These are phyloP conservation scores for Agapostemon virescens DNA, from an alignment of 2,888 invertebrate genomes.

Conservation along the genomic window DNA sequence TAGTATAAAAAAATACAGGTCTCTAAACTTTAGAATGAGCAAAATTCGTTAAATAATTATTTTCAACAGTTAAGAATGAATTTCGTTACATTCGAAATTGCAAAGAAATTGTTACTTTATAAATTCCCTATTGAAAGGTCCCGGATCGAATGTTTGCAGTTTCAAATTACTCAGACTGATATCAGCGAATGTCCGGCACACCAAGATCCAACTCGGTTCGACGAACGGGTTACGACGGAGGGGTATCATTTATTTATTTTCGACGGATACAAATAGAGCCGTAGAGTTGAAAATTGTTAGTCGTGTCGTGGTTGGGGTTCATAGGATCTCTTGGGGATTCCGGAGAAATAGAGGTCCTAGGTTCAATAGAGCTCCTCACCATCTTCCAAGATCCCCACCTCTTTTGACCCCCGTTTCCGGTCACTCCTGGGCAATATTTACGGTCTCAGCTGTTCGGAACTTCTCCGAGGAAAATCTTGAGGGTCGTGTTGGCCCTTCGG, in stretches of 20 bases:
- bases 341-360: not conserved
- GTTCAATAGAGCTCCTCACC: constrained; percentile 5
- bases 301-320: not conserved
- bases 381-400: not conserved
- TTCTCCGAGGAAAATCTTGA: not conserved
- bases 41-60: no score
- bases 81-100: no score
- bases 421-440: not conserved
- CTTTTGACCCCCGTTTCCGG: not conserved
- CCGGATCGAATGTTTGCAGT: no score
- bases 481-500: not conserved
- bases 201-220: not conserved
- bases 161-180: not conserved
- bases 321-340: not conserved
- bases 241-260: not conserved
- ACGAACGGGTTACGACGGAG: not conserved
- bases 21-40: no score
- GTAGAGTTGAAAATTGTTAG: constrained; percentile 9
- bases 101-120: no score
- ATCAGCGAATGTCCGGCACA: not conserved
- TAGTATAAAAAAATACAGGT: no score
- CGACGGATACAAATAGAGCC: constrained; percentile 1
- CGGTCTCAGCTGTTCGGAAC: constrained; percentile 7
- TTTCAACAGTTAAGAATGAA: no score
- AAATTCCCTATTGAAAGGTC: no score